Conservation (phyloP, 1,140 invertebrate species). For the Calycopis cecrops region DNA sequence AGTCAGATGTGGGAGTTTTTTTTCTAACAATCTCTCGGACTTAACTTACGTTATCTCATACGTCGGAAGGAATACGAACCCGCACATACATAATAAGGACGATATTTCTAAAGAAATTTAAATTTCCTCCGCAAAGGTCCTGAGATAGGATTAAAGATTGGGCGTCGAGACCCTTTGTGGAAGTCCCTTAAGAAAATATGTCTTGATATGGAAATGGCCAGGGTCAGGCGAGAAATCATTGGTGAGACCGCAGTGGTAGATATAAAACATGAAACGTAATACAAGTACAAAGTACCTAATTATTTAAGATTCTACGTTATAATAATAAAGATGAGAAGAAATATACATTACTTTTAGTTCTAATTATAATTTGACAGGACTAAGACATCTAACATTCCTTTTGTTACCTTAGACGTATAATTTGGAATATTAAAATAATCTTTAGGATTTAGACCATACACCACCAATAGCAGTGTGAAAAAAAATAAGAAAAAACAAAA, state of each 20-base stretch:
- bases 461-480: too few species aligned
- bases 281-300: not conserved
- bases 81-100: conserved; percentile 73
- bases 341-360: too few species aligned
- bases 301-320: too few species aligned
- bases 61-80: conserved; percentile 71
- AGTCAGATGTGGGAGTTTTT: conserved; percentile 67
- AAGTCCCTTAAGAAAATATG: conserved; percentile 72
- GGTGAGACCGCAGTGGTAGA: conserved; percentile 54
- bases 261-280: too few species aligned
- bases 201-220: conserved; percentile 73
- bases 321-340: too few species aligned
- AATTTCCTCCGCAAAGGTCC: conserved; percentile 73
- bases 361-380: too few species aligned
- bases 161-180: conserved; percentile 70
- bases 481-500: too few species aligned
- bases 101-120: conserved; percentile 76
- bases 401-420: too few species aligned
- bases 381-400: too few species aligned
- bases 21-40: conserved; percentile 72
- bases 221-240: conserved; percentile 66
- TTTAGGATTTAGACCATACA: too few species aligned
- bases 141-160: conserved; percentile 75
- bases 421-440: too few species aligned
- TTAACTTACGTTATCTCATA: conserved; percentile 73